Evolutionary conservation across 2,888 invertebrate species (phyloP), one percentile per base, ranked within the genome.

Genomic region (Cepaea hortensis): DNA sequence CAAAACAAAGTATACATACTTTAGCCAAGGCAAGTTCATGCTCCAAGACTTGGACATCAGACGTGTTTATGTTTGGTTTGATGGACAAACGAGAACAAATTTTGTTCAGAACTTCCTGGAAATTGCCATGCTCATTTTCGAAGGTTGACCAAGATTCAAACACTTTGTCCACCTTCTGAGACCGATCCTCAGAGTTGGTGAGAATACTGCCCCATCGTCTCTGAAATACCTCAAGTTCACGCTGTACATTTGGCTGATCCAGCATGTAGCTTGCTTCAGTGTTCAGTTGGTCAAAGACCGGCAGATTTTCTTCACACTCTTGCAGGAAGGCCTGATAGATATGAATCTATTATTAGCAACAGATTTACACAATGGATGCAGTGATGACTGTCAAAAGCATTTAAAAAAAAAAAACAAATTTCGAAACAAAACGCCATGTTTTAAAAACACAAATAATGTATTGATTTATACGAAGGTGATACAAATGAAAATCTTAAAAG

Each of bases 241-340:
- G 88, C 50, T 92, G 90, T 89, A 94, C 91, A 83, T 92, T 91
- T 0, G 94, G 93, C 88, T 93, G 93, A 85, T 93, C 93, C 88
- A 92, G 90, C 35, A 94, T 89, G 87, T 92, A 92, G 13, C 92
- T 90, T n/a, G 93, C 93, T 87, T 93, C 93, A 15, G 92, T 91
- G 70, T 89, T 90, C 90, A 94, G 90, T 87, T 91, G 92, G 88
- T 93, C 93, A 90, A 93, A 93, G 48, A 93, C 88, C 3, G 92
- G 93, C 75, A 93, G 89, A 85, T 93, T 96, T 90, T 96, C 96
- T 92, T 97, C 96, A 94, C 97, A 97, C 93, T 98, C 97, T 89
- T 96, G 96, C 90, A 97, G 96, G 90, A 98, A 96, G 88, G 96
- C 95, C 94, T 95, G 91, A 23, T 81, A 79, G 72, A 80, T 72